Base-by-base conservation (phyloP, 2,797 vertebrate species). In the Nannoperca australis region DNA sequence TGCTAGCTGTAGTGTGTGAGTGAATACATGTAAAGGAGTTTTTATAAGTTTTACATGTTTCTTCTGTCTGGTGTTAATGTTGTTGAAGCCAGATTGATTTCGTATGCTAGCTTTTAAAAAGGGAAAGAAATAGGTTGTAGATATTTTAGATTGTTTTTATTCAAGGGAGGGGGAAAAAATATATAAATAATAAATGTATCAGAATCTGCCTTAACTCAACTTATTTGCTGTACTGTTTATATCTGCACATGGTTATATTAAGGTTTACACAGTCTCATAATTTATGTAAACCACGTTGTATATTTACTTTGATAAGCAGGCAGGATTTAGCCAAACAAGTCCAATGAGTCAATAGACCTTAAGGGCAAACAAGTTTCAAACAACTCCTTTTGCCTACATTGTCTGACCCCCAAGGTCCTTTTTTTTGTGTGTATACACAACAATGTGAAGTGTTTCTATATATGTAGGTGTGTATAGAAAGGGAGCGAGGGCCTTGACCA, bases 401-500 rank as follows among this genome's bases (percentile, higher is more conserved):
- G 73, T 59, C 47, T 75, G 66, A 79, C 64, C 67, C 69, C 50
- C 22, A 15, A 18, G 59, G 55, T 80, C 65, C 54, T 49, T n/a
- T 9, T 36, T 7, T 47, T 34, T 76, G 82, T 70, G 30, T 76
- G 82, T 84, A 69, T 83, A 82, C 78, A 85, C 85, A 89, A 74
- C 80, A 62, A 81, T 87, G 85, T 88, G 76, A 82, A 90, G 88
- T 82, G 87, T 89, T 85, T 87, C 75, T 83, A 54, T 78, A 58
- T 84, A 58, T 84, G 84, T 75, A 76, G 85, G 70, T 83, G 87
- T 90, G 88, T 91, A 72, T 91, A 90, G 91, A 82, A 73, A 93
- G 92, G 90, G 89, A 94, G 94, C 87, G 83, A 88, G 92, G 92
- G 92, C 93, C 93, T 94, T 95, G 92, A 93, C 91, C 91, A 94